Base-by-base conservation (phyloP, 2,113 vertebrate genomes). In the Verasper variegatus region DNA sequence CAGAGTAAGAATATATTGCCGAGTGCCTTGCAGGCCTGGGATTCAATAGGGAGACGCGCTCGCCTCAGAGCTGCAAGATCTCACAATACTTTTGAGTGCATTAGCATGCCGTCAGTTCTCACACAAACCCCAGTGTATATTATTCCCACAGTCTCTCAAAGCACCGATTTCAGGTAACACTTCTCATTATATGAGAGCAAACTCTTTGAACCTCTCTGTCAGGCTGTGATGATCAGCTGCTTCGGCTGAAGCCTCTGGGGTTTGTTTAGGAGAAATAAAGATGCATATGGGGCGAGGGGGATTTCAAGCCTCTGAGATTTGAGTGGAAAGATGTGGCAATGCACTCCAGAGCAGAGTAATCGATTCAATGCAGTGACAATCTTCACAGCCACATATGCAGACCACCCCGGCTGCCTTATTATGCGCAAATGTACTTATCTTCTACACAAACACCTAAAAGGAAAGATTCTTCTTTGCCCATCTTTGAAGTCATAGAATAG, bases 71-170 rank as follows among this genome's bases (percentile, higher is more conserved):
- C 69, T 71, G 54, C 52, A 66, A 71, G 62, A 81, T 79, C 86
- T 87, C 81, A 86, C 71, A 86, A 90, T 89, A 80, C 83, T 15
- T 89, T 80, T 67, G 55, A 84, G 71, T 27, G 69, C 76, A 92
- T 92, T 86, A 88, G 87, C 78, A 87, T 91, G 88, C 83, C 76
- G 79, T 85, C 81, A 87, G 80, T 76, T 88, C 81, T 65, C 88
- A 70, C 76, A 66, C 67, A 82, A 71, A 76, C 80, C 54, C 76
- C 70, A 26, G 84, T 69, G 85, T 74, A 59, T 68, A 74, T 64
- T 72, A 88, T 81, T 88, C 87, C 88, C 78, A 80, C 70, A 71
- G 83, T 76, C 74, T 90, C 76, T 86, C 64, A 75, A 65, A 89
- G 78, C 59, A 3, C 76, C 81, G 82, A 84, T 83, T 88, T 82